Evolutionary conservation across 2,113 vertebrate genomes (phyloP).

Genomic region (Hippopotamus amphibius): DNA sequence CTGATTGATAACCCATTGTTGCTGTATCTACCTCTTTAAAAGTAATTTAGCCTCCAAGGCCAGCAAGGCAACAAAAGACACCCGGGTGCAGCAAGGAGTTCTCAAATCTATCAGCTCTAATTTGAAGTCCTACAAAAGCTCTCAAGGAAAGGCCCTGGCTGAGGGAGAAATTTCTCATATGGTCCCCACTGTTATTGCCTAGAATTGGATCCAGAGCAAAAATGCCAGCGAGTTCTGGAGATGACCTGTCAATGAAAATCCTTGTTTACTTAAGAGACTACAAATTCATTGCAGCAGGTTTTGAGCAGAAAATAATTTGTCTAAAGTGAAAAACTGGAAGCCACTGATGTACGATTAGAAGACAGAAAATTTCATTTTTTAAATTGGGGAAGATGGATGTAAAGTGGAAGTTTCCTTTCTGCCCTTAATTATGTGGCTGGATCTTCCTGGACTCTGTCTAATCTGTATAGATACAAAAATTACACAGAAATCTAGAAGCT

Average conservation of each 20-base stretch:
- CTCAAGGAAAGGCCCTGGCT: background rate
- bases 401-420: constrained; percentile 65
- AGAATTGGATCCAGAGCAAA: background rate
- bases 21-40: background rate
- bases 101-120: background rate
- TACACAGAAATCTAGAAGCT: constrained; percentile 81
- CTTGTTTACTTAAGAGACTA: constrained; percentile 34
- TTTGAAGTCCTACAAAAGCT: background rate
- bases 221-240: background rate
- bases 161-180: background rate
- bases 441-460: constrained; percentile 81
- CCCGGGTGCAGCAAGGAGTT: background rate
- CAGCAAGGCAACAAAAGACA: background rate
- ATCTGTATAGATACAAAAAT: constrained; percentile 84
- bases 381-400: background rate
- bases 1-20: background rate
- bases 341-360: background rate
- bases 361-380: constrained; percentile 4
- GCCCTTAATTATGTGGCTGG: constrained; percentile 82
- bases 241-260: background rate
- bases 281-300: background rate
- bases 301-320: constrained; percentile 61
- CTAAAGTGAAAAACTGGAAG: constrained; percentile 42
- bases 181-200: background rate
- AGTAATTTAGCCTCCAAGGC: background rate